Base-by-base conservation (phyloP, 2,113 vertebrate genomes). In the Oreotragus oreotragus region DNA sequence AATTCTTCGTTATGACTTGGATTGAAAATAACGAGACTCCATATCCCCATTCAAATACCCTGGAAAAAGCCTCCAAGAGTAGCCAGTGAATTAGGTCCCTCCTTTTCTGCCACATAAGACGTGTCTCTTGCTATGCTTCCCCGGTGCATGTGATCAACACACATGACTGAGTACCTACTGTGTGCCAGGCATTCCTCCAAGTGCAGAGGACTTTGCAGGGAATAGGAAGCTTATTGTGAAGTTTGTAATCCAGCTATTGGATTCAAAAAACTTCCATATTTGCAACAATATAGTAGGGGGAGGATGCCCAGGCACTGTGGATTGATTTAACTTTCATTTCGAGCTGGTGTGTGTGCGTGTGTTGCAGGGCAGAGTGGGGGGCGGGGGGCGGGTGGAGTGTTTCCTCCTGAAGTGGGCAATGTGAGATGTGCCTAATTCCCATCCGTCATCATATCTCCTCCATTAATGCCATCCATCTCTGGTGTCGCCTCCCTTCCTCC, bases 331-430 rank as follows among this genome's bases (percentile, higher is more conserved):
- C 58, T 49, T 87, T 21, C n/a, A 81, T 60, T 70, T 7, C 19
- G 39, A 83, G 16, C 70, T 21, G n/a, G 33, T 8, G 15, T 51
- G 47, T 33, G 21, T 66, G n/a, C n/a, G 23, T 57, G n/a, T 39
- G 57, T 30, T n/a, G 62, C 1, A 4, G 62, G 15, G n/a, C n/a
- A n/a, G n/a, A n/a, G n/a, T n/a, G 5, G 51, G 49, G 1, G 15
- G 49, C 3, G 4, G 0, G 7, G 60, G 64, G 17, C 0, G 3
- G 6, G n/a, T n/a, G 43, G 49, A 27, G 28, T 25, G n/a, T 58
- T 23, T 49, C 45, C 5, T 51, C 43, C 66, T 47, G 17, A 66
- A 43, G 36, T 1, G 6, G 45, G 4, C 45, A 76, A 5, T 9
- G 19, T 93, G 70, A 88, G 30, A 19, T 11, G 2, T 81, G 19